Conservation (phyloP, 2,888 invertebrate genomes). For the Charanyca ferruginea region DNA sequence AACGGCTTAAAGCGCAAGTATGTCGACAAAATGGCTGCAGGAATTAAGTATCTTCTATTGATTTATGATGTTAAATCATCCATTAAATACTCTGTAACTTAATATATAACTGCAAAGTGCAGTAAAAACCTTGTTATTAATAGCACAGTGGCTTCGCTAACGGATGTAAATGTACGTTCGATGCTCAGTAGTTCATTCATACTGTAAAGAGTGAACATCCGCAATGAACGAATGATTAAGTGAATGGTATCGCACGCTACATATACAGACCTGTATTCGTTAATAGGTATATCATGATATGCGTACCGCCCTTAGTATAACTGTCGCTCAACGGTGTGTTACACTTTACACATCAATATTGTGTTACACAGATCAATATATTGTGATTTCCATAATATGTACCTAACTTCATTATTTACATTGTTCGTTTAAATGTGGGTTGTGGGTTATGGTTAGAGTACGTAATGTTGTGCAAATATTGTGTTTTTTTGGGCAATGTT, state of each 20-base stretch:
- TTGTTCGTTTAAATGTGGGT: slow-evolving; percentile 28
- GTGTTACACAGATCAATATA: too few species aligned
- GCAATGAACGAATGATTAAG: slow-evolving; percentile 60
- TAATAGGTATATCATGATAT: slow-evolving; percentile 38
- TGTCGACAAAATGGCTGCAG: slow-evolving; percentile 11
- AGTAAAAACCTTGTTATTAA: slow-evolving; percentile 49
- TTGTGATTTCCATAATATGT: slow-evolving; percentile 41
- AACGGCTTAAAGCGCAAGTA: slow-evolving; percentile 9
- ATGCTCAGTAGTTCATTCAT: slow-evolving; percentile 57
- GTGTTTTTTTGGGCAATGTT: slow-evolving; percentile 13
- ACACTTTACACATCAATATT: slow-evolving; percentile 35
- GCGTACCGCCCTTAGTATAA: slow-evolving; percentile 44
- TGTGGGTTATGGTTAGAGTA: slow-evolving; percentile 23
- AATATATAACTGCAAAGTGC: slow-evolving; percentile 29
- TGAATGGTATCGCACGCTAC: slow-evolving; percentile 64
- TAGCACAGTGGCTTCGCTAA: slow-evolving; percentile 41
- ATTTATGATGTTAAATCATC: slow-evolving; percentile 34
- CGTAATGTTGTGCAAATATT: slow-evolving; percentile 23
- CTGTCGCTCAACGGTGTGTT: slow-evolving; percentile 48
- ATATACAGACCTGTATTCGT: slow-evolving; percentile 56
- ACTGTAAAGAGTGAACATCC: slow-evolving; percentile 52
- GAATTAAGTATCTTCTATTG: slow-evolving; percentile 12
- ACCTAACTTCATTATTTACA: slow-evolving; percentile 25
- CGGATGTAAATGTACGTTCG: slow-evolving; percentile 53
- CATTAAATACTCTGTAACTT: slow-evolving; percentile 29